These are phyloP conservation scores for Potorous gilbertii DNA, from an alignment of 2,797 vertebrate species.

Conservation along the genomic window DNA sequence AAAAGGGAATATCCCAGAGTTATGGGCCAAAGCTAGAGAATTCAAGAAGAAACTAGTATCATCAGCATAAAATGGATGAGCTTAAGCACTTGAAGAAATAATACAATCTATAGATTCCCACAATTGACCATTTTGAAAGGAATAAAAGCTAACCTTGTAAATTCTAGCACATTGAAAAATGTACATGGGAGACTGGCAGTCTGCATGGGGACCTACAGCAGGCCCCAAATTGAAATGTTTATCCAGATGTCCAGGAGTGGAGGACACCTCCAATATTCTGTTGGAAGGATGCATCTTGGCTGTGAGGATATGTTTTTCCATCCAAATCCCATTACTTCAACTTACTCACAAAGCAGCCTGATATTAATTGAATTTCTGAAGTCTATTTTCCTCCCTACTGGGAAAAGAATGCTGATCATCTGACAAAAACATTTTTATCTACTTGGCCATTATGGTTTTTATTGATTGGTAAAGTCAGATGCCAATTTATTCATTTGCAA, in stretches of 20 bases:
- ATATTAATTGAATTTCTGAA: not conserved
- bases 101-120: not conserved
- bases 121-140: not conserved
- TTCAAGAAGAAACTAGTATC: not conserved
- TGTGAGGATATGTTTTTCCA: not conserved
- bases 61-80: not conserved
- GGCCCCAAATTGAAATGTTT: not conserved
- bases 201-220: not conserved
- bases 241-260: not conserved
- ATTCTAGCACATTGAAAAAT: not conserved
- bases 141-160: not conserved
- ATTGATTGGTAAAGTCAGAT: not conserved
- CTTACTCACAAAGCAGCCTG: not conserved
- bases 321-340: not conserved
- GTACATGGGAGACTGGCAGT: not conserved
- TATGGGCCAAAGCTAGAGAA: not conserved
- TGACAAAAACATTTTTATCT: constrained; percentile 22
- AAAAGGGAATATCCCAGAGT: not conserved
- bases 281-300: not conserved
- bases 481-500: not conserved
- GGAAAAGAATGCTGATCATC: constrained; percentile 38
- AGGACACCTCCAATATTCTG: not conserved
- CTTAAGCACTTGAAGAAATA: not conserved
- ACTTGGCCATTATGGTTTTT: not conserved
- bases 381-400: not conserved